Evolutionary conservation across 2,888 invertebrate species (phyloP), one percentile per base, ranked within the genome.

Genomic region (Rapana venosa): DNA sequence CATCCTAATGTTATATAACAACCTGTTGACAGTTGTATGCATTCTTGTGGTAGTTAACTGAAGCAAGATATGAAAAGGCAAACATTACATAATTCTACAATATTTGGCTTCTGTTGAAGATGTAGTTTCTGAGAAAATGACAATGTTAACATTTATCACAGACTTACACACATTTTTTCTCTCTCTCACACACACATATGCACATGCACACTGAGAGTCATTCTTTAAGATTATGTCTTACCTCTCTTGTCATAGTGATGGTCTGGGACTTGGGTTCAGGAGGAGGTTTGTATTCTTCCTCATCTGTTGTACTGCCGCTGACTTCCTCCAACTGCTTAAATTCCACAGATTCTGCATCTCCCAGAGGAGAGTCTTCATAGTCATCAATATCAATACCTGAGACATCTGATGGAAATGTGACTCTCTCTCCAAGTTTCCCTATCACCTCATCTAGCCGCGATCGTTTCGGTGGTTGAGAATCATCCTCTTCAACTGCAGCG

Each of bases 401-500:
- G 81, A 90, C 91, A 58, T 93, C 92, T 56, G 93, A 92, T 30
- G 92, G 91, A 86, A 92, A 92, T 17, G 92, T 92, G 36, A 93
- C 93, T 70, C 91, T 91, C n/a, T 91, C 90, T 20, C 93, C 93
- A 32, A 93, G 90, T 88, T 93, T 93, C 26, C 93, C 93, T 32
- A 93, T 94, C 32, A 93, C 91, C 74, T 92, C 89, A 89, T 93
- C 93, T 66, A 94, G 87, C 79, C 92, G 90, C 77, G 94, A 92
- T 36, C 94, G 90, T 89, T 94, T 94, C 1, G 91, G 91, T 74
- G 93, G 92, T 84, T 93, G 89, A 90, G 93, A 93, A 47, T 92
- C 89, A 77, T 92, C 93, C 87, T 77, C n/a, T 30, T 87, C 87
- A 81, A 58, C 77, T 20, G 66, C 30, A 84, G 36, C 35, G 66